Evolutionary conservation across 2,797 vertebrate genomes (phyloP), one percentile per base, ranked within the genome.

Genomic region (Anguilla megastoma): DNA sequence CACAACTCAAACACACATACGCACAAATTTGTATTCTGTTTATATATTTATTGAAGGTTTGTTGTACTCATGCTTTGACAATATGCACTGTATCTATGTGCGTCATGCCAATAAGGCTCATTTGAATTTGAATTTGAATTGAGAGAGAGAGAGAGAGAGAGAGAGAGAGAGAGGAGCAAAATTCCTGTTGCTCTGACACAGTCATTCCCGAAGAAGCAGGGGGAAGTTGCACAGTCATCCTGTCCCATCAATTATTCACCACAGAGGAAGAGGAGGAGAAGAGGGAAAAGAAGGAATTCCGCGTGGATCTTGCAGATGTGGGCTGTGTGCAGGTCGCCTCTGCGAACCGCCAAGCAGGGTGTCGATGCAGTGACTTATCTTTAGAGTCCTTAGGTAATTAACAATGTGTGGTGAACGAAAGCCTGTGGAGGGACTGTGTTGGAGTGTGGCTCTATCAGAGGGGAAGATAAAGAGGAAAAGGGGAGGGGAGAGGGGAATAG

Each of bases 151-250:
- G 41, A 5, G 27, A 36, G 74, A 16, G 30, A 45, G 48, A 9
- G n/a, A 16, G 80, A 50, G 24, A 30, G n/a, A 14, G 82, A 54
- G 48, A 30, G 74, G 33, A 86, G 85, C 33, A 41, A 14, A 8
- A 24, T 52, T 86, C 30, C 4, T 30, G 9, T 50, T 16, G 48
- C 33, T 45, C 41, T n/a, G 48, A 50, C 69, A 63, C 48, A 27
- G 33, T 54, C 74, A 87, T 58, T 41, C 36, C 71, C 1, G 52
- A 41, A 12, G 33, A 41, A 12, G 30, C 52, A 2, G 30, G 54
- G 71, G 52, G 71, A 80, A 52, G 50, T 80, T 87, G 54, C 74
- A 36, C 54, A 74, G 86, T 87, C 74, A 87, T 33, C 24, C 14
- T 8, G 33, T 52, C 21, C 18, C 50, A 60, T 87, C 8, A 87